Conservation (phyloP, 2,113 vertebrate species). For the Anseranas semipalmata region DNA sequence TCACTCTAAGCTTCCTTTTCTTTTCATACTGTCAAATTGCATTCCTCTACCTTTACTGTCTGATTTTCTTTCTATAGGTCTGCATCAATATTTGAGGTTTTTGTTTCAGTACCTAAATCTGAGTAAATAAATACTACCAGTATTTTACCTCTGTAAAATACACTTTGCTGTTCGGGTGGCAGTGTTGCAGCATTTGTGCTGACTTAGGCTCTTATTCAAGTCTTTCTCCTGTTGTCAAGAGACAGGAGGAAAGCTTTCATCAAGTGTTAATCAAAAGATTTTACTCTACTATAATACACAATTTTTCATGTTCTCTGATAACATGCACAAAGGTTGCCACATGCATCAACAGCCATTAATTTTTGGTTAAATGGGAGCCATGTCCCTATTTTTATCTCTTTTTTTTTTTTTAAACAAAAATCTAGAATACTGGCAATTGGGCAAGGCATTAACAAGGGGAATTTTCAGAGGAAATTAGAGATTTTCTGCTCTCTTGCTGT, state of each 20-base stretch:
- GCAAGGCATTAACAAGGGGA: background rate
- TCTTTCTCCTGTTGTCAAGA: background rate
- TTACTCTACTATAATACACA: background rate
- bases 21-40: background rate
- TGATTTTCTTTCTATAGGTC: background rate
- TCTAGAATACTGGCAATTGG: background rate
- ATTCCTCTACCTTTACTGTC: background rate
- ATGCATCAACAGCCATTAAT: background rate
- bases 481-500: background rate
- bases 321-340: background rate
- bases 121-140: background rate
- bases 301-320: background rate
- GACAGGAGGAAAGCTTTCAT: background rate
- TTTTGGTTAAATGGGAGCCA: background rate
- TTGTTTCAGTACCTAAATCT: background rate
- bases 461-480: background rate
- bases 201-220: background rate
- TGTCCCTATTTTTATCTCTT: background rate
- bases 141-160: background rate
- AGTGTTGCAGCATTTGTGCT: background rate
- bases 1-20: background rate
- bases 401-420: background rate
- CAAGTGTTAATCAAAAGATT: background rate
- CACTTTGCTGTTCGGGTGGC: background rate
- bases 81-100: background rate